Evolutionary conservation across 1,140 invertebrate species (phyloP), one percentile per base, ranked within the genome.

Genomic region (Drosophila neocordata): DNA sequence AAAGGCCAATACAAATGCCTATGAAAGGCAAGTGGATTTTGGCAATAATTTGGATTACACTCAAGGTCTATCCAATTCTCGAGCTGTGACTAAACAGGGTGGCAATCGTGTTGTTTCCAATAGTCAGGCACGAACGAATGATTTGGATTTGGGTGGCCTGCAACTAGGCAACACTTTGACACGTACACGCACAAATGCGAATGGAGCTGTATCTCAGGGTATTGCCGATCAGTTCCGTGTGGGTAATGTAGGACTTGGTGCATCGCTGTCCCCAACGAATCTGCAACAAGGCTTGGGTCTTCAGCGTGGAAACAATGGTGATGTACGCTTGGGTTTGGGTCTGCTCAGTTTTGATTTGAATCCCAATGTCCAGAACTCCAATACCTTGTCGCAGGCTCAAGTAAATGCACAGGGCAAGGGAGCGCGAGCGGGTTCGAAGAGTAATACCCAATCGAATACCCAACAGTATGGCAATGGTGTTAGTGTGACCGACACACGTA

Each of bases 91-190:
- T 15, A 65, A 63, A 6, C 73, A 80, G 65, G 79, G 76, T n/a
- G 90, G 90, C 1, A 62, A 69, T 4, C 88, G 83, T 1, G 59
- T 73, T 8, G 88, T 90, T 2, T 62, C 83, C n/a, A 73, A 79
- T 1, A 90, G 76, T 9, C 79, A 90, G 65, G 79, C 90, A 1
- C 68, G 66, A 27, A 82, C 70, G 0, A 63, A 77, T 0, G 90
- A 80, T 7, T 13, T 91, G 0, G 85, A 89, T 2, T 0, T 91
- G 0, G 90, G 85, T 0, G 72, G 78, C 4, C 48, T 91, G 15
- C 78, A 90, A 65, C 60, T 91, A 1, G 89, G 90, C 38, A 90
- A 89, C 31, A 90, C 90, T 0, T 6, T 91, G 37, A 90, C 90
- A 15, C 58, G 80, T n/a, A 72, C 83, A 0, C 55, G 60, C n/a